Evolutionary conservation across 2,113 vertebrate species (phyloP).

Genomic region (Thalassarche chlororhynchos): DNA sequence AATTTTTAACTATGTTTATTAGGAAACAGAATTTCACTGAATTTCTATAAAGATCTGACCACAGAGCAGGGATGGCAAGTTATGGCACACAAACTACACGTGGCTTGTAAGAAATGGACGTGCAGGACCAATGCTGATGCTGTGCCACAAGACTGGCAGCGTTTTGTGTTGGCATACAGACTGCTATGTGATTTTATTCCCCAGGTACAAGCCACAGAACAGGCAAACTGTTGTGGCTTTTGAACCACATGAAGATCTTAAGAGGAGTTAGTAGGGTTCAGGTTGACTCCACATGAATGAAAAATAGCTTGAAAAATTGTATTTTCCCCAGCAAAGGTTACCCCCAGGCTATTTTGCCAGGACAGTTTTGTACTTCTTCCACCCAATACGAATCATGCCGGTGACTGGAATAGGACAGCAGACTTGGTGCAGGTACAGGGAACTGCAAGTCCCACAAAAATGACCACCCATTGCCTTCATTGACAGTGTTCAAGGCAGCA

Average conservation of each 20-base stretch:
- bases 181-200: not conserved
- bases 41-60: not conserved
- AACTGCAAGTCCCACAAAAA: not conserved
- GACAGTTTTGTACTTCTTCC: not conserved
- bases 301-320: not conserved
- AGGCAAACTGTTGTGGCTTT: not conserved
- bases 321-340: not conserved
- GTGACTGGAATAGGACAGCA: not conserved
- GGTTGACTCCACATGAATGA: not conserved
- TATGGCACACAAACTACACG: not conserved
- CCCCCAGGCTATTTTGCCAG: not conserved
- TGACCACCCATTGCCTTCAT: not conserved
- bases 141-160: not conserved
- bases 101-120: not conserved
- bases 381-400: not conserved
- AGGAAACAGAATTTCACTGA: not conserved
- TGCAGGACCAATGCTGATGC: not conserved
- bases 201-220: not conserved
- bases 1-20: not conserved
- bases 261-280: not conserved
- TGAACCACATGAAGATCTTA: not conserved
- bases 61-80: not conserved
- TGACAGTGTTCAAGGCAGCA: not conserved
- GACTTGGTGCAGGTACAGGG: not conserved
- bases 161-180: not conserved